Conservation (phyloP, 2,113 vertebrate genomes). For the Elachura formosa region DNA sequence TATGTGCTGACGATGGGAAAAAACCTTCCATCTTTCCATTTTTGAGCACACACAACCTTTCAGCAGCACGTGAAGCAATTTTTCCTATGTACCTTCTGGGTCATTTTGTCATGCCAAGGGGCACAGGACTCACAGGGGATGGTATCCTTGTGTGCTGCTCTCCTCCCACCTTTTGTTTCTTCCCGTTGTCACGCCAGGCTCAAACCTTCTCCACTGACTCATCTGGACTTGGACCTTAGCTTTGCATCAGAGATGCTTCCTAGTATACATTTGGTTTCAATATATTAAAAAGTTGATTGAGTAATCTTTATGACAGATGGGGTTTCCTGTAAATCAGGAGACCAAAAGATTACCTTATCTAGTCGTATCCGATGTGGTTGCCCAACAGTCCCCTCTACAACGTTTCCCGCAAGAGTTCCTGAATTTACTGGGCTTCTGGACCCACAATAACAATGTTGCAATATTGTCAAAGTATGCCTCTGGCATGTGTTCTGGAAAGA, state of each 20-base stretch:
- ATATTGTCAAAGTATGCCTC: slow-evolving; percentile 6
- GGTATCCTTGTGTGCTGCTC: accelerated
- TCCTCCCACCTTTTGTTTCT: background rate
- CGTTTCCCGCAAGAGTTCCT: background rate
- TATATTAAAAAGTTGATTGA: background rate
- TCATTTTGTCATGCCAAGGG: background rate
- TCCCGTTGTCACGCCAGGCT: background rate
- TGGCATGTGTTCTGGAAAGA: slow-evolving; percentile 15
- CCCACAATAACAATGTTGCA: background rate
- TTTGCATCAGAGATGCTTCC: background rate
- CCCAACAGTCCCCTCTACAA: background rate
- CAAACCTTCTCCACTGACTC: background rate
- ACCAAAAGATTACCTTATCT: slow-evolving; percentile 31
- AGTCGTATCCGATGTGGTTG: background rate
- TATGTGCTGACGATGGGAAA: background rate
- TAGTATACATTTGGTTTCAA: slow-evolving; percentile 26
- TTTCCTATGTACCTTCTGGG: accelerated
- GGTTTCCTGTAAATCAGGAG: slow-evolving; percentile 10
- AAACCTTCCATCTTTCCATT: background rate
- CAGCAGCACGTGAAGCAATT: background rate
- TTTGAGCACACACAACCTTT: background rate
- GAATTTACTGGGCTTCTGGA: background rate
- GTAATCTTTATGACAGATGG: background rate
- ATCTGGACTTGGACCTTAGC: accelerated
- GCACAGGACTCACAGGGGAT: background rate